Base-by-base conservation (phyloP, 2,888 invertebrate genomes). In the Cantharis nigra region DNA sequence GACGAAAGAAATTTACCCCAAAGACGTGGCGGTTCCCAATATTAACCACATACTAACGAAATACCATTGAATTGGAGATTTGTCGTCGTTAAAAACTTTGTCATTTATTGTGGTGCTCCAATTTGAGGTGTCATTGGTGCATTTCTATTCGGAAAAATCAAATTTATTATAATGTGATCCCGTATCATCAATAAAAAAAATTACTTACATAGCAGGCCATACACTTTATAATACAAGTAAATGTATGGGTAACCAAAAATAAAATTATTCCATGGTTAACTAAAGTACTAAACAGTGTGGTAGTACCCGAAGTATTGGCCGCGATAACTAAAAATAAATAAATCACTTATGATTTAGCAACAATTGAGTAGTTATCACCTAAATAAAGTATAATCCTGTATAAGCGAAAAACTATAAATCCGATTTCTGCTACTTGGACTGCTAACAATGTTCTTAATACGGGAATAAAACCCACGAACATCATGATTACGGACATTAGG, bases 251-350 rank as follows among this genome's bases (percentile, higher is more conserved):
- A 13, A 80, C n/a, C 9, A 80, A 11, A 63, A 80, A 74, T 23
- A 77, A 69, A n/a, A 80, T 49, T 18, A 80, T 30, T 14, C 74
- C 76, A 74, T 81, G 75, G 65, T 78, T 80, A 10, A 76, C 69
- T 1, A 78, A 26, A 62, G 78, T 70, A 14, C 69, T 71, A 9
- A 20, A 49, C 10, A 77, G 26, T n/a, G 77, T 80, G 13, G 78
- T 76, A 18, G 73, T 70, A 0, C 80, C 81, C 9, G 81, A 71
- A 13, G 75, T 76, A 16, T 63, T 69, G 7, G 79, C 77, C 13
- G 78, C 64, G 4, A 78, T 69, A 70, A 74, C 81, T 81, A 28
- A 4, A 75, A 78, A 30, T 67, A 23, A 30, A 49, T n/a, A 49
- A n/a, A 13, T 49, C 7, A 49, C 7, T 49, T 49, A n/a, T 2